Percentiles rank a stretch among this genome's conserved stretches.
phyloP scores from a whole-genome alignment of 2,113 vertebrate genomes.

The Rhynchopsitta pachyrhyncha region DNA sequence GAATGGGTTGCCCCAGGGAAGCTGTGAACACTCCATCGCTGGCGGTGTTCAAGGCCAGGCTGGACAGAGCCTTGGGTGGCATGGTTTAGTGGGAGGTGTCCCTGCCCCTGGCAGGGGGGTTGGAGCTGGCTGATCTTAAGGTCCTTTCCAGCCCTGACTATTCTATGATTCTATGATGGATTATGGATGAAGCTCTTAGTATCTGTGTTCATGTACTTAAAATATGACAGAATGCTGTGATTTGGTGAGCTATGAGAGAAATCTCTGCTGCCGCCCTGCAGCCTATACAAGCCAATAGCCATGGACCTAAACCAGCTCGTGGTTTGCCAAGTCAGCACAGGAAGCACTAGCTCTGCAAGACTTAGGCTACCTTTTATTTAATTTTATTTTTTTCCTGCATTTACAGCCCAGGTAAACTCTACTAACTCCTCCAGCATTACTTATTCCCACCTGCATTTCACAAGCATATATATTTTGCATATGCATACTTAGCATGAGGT shows the following conservation, averaged over 20 bases:
- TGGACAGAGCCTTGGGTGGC: too few relatives aligned
- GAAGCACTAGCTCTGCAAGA: neutral
- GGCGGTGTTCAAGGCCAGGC: too few relatives aligned
- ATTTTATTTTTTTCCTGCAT: neutral
- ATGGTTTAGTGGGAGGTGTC: too few relatives aligned
- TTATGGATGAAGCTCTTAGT: neutral
- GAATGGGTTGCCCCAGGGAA: too few relatives aligned
- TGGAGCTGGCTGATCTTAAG: too few relatives aligned
- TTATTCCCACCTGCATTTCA: neutral
- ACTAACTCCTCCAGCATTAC: neutral
- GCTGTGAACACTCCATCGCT: too few relatives aligned
- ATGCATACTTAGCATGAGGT: neutral
- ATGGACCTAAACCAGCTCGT: neutral
- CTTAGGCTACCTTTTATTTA: neutral
- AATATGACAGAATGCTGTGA: neutral
- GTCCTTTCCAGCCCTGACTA: too few relatives aligned
- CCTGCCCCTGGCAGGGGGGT: too few relatives aligned
- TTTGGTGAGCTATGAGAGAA: neutral
- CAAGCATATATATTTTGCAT: neutral
- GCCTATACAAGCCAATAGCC: neutral
- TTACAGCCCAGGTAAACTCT: neutral
- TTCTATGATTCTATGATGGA: neutral
- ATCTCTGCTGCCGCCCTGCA: neutral
- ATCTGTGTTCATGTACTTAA: neutral
- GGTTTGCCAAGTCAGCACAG: neutral